Percentiles rank a stretch among this genome's conserved stretches.
Evolutionary conservation across 2,888 invertebrate genomes (phyloP).

Genomic region (Arenicola marina): DNA sequence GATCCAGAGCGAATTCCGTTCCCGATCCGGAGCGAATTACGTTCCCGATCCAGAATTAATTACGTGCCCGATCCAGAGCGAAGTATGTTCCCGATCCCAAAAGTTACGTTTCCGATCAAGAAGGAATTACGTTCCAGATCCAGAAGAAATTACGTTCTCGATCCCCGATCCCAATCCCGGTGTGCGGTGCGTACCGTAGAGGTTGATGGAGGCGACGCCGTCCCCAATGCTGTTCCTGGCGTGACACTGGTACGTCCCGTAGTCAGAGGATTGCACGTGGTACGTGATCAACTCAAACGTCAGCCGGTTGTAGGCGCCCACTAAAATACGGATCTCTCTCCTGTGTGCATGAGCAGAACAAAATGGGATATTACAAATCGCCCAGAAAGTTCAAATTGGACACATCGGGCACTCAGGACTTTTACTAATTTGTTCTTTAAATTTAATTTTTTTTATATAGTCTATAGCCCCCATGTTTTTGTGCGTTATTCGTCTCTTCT

Average conservation of each 20-base stretch:
- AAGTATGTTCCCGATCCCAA: not conserved
- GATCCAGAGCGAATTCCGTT: too few relatives aligned
- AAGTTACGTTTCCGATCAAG: not conserved
- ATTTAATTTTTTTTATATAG: too few relatives aligned
- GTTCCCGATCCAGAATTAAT: not conserved
- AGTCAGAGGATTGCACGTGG: slow-evolving; percentile 11
- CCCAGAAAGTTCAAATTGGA: too few relatives aligned
- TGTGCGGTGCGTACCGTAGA: slow-evolving; percentile 7
- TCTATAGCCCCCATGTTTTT: too few relatives aligned
- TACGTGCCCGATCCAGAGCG: not conserved
- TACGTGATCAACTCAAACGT: slow-evolving; percentile 19
- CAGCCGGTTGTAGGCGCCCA: slow-evolving; percentile 19
- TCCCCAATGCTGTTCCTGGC: slow-evolving; percentile 18
- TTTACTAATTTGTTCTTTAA: too few relatives aligned
- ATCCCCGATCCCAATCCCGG: not conserved
- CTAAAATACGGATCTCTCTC: not conserved
- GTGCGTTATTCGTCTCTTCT: too few relatives aligned
- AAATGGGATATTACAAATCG: too few relatives aligned
- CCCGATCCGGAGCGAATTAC: too few relatives aligned
- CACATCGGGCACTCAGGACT: too few relatives aligned
- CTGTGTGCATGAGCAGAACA: slow-evolving; percentile 6
- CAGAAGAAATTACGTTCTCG: not conserved
- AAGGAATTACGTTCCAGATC: not conserved
- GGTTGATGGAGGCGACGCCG: not conserved
- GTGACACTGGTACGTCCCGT: slow-evolving; percentile 18